A percentile compares a stretch with the other conserved stretches of the same genome.
These are phyloP conservation scores for Dasyornis broadbenti DNA, from an alignment of 2,113 vertebrate genomes.

Conservation along the genomic window DNA sequence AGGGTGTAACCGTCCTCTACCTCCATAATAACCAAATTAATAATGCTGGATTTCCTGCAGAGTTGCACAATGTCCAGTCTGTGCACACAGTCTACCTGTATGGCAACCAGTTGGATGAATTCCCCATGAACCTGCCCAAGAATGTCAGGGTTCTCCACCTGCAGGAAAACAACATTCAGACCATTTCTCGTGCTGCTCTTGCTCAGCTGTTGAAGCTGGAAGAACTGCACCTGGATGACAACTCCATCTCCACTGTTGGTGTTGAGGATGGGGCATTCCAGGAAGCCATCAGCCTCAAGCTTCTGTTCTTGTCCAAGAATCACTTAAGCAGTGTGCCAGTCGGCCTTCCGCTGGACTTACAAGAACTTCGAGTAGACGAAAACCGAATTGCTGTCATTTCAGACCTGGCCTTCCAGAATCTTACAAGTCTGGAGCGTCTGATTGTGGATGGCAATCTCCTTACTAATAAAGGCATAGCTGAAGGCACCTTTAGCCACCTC, in stretches of 20 bases:
- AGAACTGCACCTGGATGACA: slow-evolving; percentile 95
- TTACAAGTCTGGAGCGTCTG: slow-evolving; percentile 89
- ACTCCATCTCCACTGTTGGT: slow-evolving; percentile 95
- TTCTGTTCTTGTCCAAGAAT: slow-evolving; percentile 96
- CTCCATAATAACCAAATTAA: slow-evolving; percentile 99
- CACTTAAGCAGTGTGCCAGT: slow-evolving; percentile 95
- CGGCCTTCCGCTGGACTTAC: slow-evolving; percentile 87
- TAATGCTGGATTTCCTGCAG: slow-evolving; percentile 95
- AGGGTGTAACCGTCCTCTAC: slow-evolving; percentile 93
- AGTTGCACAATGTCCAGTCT: slow-evolving; percentile 89
- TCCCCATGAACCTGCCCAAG: slow-evolving; percentile 95
- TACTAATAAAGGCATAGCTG: slow-evolving; percentile 89
- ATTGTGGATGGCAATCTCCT: slow-evolving; percentile 94
- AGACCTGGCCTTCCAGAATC: slow-evolving; percentile 93
- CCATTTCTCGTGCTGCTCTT: slow-evolving; percentile 91
- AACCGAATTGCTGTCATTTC: slow-evolving; percentile 93
- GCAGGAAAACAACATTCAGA: slow-evolving; percentile 99
- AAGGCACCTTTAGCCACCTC: slow-evolving; percentile 91
- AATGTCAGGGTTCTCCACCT: slow-evolving; percentile 91
- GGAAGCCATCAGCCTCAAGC: slow-evolving; percentile 91
- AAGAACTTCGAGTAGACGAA: slow-evolving; percentile 93
- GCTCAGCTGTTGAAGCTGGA: slow-evolving; percentile 89
- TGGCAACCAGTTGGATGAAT: slow-evolving; percentile 96
- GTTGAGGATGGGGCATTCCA: slow-evolving; percentile 95
- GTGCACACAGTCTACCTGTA: slow-evolving; percentile 94